phyloP scores from a whole-genome alignment of 2,113 vertebrate species.

The Triplophysa dalaica region DNA sequence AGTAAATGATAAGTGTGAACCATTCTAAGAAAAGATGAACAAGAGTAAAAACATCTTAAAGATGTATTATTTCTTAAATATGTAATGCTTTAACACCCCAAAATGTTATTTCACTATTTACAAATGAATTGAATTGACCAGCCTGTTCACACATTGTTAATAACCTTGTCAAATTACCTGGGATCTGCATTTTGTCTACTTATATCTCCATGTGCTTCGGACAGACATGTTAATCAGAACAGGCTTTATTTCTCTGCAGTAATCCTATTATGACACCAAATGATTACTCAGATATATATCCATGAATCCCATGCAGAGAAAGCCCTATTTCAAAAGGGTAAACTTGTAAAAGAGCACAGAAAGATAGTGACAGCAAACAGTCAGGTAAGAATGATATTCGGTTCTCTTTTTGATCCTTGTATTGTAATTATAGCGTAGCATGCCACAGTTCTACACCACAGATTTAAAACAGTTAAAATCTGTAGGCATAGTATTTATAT shows the following conservation, averaged over 20 bases:
- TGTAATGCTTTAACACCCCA: too few relatives aligned
- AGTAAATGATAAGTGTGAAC: too few relatives aligned
- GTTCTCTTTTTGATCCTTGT: not conserved
- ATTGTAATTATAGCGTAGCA: too few relatives aligned
- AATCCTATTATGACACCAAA: constrained; percentile 55
- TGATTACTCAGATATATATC: constrained; percentile 25
- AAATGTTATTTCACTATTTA: too few relatives aligned
- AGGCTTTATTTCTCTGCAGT: constrained; percentile 38
- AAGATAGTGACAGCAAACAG: not conserved
- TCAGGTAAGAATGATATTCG: constrained; percentile 37
- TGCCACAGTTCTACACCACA: too few relatives aligned
- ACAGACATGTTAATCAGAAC: not conserved
- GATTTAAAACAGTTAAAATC: too few relatives aligned
- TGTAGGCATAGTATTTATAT: not conserved
- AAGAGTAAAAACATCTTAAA: too few relatives aligned
- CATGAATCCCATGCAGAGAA: constrained; percentile 40
- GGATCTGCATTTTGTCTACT: not conserved
- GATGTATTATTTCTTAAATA: too few relatives aligned
- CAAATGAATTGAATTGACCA: too few relatives aligned
- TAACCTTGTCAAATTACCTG: not conserved
- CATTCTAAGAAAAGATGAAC: too few relatives aligned
- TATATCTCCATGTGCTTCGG: not conserved
- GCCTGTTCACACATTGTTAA: too few relatives aligned
- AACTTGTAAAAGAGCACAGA: not conserved
- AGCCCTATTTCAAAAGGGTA: constrained; percentile 7